Conservation (phyloP, 2,113 vertebrate genomes). For the Aix galericulata region DNA sequence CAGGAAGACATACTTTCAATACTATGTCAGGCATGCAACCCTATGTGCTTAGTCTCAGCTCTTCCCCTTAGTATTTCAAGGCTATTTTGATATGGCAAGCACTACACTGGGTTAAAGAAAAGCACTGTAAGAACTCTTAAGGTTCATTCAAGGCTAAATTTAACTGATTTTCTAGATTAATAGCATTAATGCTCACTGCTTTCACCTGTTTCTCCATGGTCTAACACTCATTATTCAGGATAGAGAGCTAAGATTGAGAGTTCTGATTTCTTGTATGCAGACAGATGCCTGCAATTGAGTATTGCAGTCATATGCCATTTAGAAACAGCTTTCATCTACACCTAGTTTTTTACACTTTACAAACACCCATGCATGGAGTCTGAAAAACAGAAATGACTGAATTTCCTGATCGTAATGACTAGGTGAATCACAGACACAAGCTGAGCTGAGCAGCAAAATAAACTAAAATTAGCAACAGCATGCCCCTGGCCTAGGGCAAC, state of each 20-base stretch:
- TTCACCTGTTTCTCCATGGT: neutral
- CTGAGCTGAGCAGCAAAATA: constrained; percentile 24
- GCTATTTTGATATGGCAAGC: neutral
- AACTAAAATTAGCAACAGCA: constrained; percentile 61
- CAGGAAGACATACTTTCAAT: neutral
- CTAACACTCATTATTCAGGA: neutral
- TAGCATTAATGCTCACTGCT: neutral
- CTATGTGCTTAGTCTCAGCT: neutral
- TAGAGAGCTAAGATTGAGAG: neutral
- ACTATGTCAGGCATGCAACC: neutral
- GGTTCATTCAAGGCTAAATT: neutral
- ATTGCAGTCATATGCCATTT: neutral
- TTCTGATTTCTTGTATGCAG: neutral
- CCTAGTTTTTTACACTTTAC: neutral
- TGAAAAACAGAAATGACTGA: constrained; percentile 9
- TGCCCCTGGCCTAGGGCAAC: constrained; percentile 38
- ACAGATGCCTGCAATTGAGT: neutral
- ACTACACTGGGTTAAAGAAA: neutral
- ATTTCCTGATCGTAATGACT: constrained; percentile 51
- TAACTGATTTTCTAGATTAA: neutral
- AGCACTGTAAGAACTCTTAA: neutral
- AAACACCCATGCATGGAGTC: neutral
- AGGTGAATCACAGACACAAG: constrained; percentile 49
- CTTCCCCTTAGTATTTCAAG: neutral
- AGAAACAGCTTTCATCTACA: neutral